Conservation (phyloP, 2,797 vertebrate species). For the Leptatherina wallacei region DNA sequence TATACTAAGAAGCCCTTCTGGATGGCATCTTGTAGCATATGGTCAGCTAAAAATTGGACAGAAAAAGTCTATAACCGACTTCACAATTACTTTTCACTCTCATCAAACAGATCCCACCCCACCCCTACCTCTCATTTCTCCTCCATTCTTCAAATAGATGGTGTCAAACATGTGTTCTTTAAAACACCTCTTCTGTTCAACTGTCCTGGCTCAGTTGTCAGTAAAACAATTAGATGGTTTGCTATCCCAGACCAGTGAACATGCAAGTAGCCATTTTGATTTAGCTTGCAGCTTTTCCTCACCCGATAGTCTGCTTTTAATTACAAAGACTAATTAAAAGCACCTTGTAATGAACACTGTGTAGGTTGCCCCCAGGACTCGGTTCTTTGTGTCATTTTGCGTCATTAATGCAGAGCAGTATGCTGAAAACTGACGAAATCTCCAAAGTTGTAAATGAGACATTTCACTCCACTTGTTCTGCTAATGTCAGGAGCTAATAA, state of each 20-base stretch:
- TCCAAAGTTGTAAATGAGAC: slow-evolving; percentile 68
- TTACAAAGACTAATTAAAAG: slow-evolving; percentile 83
- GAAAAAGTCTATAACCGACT: slow-evolving; percentile 26
- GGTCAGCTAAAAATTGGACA: slow-evolving; percentile 35
- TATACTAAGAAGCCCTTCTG: slow-evolving; percentile 22
- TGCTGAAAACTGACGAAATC: slow-evolving; percentile 59
- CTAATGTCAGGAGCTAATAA: slow-evolving; percentile 56
- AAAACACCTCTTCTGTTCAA: slow-evolving; percentile 32
- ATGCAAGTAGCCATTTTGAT: slow-evolving; percentile 73
- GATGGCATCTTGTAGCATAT: slow-evolving; percentile 40
- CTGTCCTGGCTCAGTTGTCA: slow-evolving; percentile 36
- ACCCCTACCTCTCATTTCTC: not conserved
- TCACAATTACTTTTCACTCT: slow-evolving; percentile 45
- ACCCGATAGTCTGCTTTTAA: slow-evolving; percentile 74
- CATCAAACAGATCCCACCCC: slow-evolving; percentile 16
- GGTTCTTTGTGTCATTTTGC: slow-evolving; percentile 72
- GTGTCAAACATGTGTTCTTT: slow-evolving; percentile 45
- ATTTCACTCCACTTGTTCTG: slow-evolving; percentile 65
- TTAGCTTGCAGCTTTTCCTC: slow-evolving; percentile 64
- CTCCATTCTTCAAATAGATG: slow-evolving; percentile 46
- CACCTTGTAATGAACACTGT: slow-evolving; percentile 75
- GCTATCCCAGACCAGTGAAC: slow-evolving; percentile 55
- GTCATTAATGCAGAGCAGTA: slow-evolving; percentile 69
- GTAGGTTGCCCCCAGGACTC: slow-evolving; percentile 64
- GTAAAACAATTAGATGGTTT: slow-evolving; percentile 38